Conservation (phyloP, 2,888 invertebrate species). For the Dastarcus helophoroides region DNA sequence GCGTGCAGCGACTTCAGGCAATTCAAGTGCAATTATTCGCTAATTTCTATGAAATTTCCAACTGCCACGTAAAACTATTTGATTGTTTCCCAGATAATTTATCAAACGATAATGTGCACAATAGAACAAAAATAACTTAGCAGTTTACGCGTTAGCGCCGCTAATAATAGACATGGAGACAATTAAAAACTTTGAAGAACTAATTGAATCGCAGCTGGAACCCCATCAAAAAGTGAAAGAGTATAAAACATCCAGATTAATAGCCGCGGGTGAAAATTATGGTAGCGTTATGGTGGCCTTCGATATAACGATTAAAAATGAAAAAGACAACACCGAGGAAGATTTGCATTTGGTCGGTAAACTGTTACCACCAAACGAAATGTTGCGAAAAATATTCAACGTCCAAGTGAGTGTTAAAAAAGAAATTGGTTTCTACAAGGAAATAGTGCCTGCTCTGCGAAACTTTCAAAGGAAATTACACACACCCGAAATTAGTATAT, state of each 20-base stretch:
- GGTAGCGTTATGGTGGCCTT: slow-evolving; percentile 42
- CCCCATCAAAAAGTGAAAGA: slow-evolving; percentile 14
- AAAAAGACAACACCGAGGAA: slow-evolving; percentile 8
- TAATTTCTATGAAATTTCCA: too few species aligned
- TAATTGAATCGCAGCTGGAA: slow-evolving; percentile 6
- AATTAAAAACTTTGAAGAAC: slow-evolving; percentile 2
- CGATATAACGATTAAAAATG: slow-evolving; percentile 21
- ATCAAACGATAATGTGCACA: too few species aligned
- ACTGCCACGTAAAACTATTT: too few species aligned
- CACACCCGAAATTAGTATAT: slow-evolving; percentile 31
- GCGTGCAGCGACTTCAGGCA: too few species aligned
- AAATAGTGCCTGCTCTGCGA: slow-evolving; percentile 36
- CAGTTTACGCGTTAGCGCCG: background rate
- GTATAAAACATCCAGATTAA: slow-evolving; percentile 31
- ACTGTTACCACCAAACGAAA: slow-evolving; percentile 14
- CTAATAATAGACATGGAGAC: too few species aligned
- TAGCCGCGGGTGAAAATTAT: slow-evolving; percentile 46
- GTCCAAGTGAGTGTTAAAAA: slow-evolving; percentile 39
- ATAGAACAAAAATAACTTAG: too few species aligned
- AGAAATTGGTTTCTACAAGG: slow-evolving; percentile 41
- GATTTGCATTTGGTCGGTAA: slow-evolving; percentile 15
- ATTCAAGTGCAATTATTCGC: too few species aligned
- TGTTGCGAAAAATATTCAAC: slow-evolving; percentile 36
- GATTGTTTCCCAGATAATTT: too few species aligned
- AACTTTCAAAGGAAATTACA: slow-evolving; percentile 37